Evolutionary conservation across 2,797 vertebrate genomes (phyloP), one percentile per base, ranked within the genome.

Genomic region (Sardinella longiceps): DNA sequence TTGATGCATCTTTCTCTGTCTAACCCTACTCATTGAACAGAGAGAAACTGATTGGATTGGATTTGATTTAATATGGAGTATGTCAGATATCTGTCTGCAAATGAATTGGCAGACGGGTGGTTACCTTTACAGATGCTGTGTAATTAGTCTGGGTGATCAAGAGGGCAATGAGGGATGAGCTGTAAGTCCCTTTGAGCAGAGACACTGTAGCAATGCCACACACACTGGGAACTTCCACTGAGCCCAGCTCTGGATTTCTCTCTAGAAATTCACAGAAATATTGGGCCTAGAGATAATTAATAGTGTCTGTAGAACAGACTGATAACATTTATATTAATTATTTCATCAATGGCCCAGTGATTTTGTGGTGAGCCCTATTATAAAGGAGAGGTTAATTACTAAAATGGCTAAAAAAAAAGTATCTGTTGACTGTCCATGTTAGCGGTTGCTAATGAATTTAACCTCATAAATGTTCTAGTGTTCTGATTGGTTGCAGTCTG

Each of bases 271-370:
- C 85, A 87, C 92, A 89, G 93, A 82, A 86, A 95, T 96, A 94
- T 93, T 94, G 95, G 95, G 94, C 95, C 95, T 96, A 93, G 94
- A 95, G 95, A 95, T 96, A 97, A 97, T 97, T 97, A 97, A 96
- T 94, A 95, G 95, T 95, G 95, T 95, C 94, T 96, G 94, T 88
- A 92, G 92, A 95, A 95, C 91, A 92, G 86, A 94, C 94, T 93
- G 94, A 95, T 91, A 91, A 92, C 94, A 96, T 95, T 96, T 95
- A 95, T 97, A 96, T 96, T 96, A 95, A 95, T 97, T 96, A 95
- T 96, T 95, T 95, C 94, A 95, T 96, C 91, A 94, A 94, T 93
- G 94, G 82, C 23, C 93, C 92, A 94, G 93, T 95, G 92, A 94
- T 95, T 95, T 94, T 95, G 95, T 95, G 94, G 92, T 88, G 91